Base-by-base conservation (phyloP, 2,797 vertebrate species). In the Typhlichthys eigenmanni region DNA sequence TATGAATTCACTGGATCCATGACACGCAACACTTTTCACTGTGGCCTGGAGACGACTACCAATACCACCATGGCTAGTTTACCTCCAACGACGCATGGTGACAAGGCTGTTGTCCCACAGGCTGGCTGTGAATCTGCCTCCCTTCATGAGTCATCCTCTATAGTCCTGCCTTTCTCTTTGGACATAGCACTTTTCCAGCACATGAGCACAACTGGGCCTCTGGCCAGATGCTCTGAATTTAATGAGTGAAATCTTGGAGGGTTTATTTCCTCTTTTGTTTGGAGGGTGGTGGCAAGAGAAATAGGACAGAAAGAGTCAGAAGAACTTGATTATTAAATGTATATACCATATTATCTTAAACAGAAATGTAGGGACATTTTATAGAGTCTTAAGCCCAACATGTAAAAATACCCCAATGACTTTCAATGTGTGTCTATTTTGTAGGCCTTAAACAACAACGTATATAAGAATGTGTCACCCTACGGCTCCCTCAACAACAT, bases 401-500 rank as follows among this genome's bases (percentile, higher is more conserved):
- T 54, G 49, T 2, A 54, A 13, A 58, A 46, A 4, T 56, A 51
- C 14, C 0, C 2, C 11, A n/a, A 32, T 34, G 54, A 38, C 62
- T n/a, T 76, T 9, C n/a, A 13, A 5, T 67, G 0, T 56, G 51
- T 14, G 53, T 62, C 50, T 11, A 3, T 78, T 68, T 67, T 58
- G 7, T 85, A 99, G 97, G 96, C 96, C 17, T 90, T 98, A 88
- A 95, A 94, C 92, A 97, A 92, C 91, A 95, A 95, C 14, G 90
- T 96, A 58, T 98, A 98, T 69, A 99, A 98, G 93, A 96, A 93
- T 0, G 90, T 95, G 60, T 99, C 98, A 0, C 97, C 98, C 49
- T 99, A 98, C 12, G 96, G 97, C 83, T 99, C 98, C 13, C 92
- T 98, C 67, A 98, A 96, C 91, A 98, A 99, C 93, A 99, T 99